A percentile compares a stretch with the other conserved stretches of the same genome.
phyloP scores from a whole-genome alignment of 1,140 invertebrate genomes.

The Drosophila mojavensis region DNA sequence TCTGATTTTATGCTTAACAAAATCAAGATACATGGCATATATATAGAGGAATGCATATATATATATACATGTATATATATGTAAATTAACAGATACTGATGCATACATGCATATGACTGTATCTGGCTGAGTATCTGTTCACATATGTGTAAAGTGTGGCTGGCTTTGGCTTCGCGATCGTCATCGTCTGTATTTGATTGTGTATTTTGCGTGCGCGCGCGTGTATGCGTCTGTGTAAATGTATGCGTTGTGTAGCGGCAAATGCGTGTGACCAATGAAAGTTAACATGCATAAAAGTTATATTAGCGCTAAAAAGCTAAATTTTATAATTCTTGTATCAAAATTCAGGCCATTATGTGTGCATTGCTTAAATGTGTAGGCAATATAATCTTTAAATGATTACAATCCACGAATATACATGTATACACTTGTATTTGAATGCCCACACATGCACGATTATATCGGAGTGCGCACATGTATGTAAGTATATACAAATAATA shows the following conservation, averaged over 20 bases:
- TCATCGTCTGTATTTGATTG: slow-evolving; percentile 24
- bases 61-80: slow-evolving; percentile 13
- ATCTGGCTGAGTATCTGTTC: slow-evolving; percentile 6
- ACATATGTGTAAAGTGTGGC: slow-evolving; percentile 14
- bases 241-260: slow-evolving; percentile 27
- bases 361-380: not conserved
- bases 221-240: slow-evolving; percentile 10
- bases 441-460: not conserved
- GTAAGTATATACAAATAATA: not conserved
- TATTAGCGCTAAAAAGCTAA: slow-evolving; percentile 8
- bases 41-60: slow-evolving; percentile 4
- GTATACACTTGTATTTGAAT: slow-evolving; percentile 4
- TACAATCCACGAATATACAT: not conserved
- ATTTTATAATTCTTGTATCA: too few species aligned
- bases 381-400: slow-evolving; percentile 3
- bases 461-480: slow-evolving; percentile 7
- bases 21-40: slow-evolving; percentile 6
- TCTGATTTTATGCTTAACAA: not conserved
- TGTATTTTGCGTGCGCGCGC: slow-evolving; percentile 5
- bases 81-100: slow-evolving; percentile 31
- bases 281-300: slow-evolving; percentile 13
- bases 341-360: too few species aligned
- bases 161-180: slow-evolving; percentile 36
- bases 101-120: slow-evolving; percentile 19
- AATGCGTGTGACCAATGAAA: slow-evolving; percentile 35